These are phyloP conservation scores for Tetraneura akinire DNA, from an alignment of 1,140 invertebrate genomes.

Conservation along the genomic window DNA sequence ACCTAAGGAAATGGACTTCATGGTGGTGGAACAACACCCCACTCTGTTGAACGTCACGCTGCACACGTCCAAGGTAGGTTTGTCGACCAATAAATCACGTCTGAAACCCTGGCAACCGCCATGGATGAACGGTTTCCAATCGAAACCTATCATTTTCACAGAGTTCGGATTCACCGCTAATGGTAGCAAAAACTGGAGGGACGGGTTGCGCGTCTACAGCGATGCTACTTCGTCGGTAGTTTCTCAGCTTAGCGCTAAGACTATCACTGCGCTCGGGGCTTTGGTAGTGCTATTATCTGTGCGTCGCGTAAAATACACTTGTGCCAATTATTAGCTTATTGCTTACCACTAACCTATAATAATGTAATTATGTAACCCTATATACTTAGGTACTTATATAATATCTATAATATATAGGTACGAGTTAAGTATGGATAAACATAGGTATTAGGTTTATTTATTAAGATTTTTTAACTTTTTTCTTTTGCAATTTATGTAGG, in stretches of 20 bases:
- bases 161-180: background rate
- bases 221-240: background rate
- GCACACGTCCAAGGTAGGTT: slow-evolving; percentile 73
- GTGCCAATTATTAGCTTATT: background rate
- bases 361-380: too few species aligned
- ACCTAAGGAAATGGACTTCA: slow-evolving; percentile 80
- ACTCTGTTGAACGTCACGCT: slow-evolving; percentile 83
- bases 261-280: background rate
- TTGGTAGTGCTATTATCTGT: background rate
- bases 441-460: too few species aligned
- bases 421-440: too few species aligned
- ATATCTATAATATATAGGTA: too few species aligned
- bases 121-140: slow-evolving; percentile 52
- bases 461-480: too few species aligned
- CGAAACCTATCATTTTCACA: background rate
- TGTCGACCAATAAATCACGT: background rate
- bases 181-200: background rate
- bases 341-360: too few species aligned
- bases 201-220: background rate
- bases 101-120: slow-evolving; percentile 55
- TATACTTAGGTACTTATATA: too few species aligned
- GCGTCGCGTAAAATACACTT: background rate
- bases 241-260: background rate
- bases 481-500: too few species aligned
- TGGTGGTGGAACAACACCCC: slow-evolving; percentile 81